Evolutionary conservation across 2,797 vertebrate species (phyloP).

Genomic region (Australoheros facetus): DNA sequence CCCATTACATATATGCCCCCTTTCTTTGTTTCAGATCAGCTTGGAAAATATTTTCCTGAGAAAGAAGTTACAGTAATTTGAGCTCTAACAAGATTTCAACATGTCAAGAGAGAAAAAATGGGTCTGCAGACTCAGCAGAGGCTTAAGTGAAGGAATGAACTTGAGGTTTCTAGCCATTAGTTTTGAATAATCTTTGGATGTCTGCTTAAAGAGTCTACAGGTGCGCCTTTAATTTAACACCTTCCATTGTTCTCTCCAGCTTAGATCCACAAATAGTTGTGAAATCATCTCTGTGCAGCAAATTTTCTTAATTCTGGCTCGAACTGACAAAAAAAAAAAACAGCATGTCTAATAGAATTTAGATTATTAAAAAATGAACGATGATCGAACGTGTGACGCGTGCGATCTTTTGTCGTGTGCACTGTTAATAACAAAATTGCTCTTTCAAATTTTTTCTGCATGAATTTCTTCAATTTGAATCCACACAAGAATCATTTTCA

Average conservation of each 20-base stretch:
- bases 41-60: neutral
- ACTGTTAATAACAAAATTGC: neutral
- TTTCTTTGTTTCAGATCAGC: neutral
- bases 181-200: neutral
- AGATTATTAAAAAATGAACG: fast-evolving
- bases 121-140: neutral
- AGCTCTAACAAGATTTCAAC: neutral
- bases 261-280: neutral
- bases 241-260: neutral
- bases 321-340: neutral
- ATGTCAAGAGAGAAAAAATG: neutral
- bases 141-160: neutral
- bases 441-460: neutral
- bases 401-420: neutral
- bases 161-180: neutral
- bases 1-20: neutral
- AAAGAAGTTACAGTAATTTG: neutral
- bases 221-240: neutral
- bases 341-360: neutral
- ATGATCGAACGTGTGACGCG: fast-evolving
- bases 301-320: neutral
- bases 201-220: neutral
- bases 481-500: neutral
- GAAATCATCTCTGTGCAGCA: fast-evolving
- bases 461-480: neutral